Percentiles rank a stretch among this genome's conserved stretches.
phyloP scores from a whole-genome alignment of 1,140 invertebrate species.

The Eumeta japonica region DNA sequence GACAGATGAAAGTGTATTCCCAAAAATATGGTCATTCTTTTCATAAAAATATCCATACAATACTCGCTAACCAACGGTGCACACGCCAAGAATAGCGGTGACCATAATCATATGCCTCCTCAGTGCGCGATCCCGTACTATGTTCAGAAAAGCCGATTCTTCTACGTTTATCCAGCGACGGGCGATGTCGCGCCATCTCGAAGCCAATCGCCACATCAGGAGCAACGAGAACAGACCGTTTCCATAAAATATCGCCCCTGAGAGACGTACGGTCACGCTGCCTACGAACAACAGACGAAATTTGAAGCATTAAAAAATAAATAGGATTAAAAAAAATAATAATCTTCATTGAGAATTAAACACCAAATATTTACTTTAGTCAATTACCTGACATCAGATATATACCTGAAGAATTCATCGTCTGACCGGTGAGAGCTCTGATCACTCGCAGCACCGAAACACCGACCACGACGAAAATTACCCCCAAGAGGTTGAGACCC shows the following conservation, averaged over 20 bases:
- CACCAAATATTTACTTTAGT: too few relatives aligned
- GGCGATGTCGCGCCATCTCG: conserved; percentile 23
- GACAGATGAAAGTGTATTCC: not conserved
- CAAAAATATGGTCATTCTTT: not conserved
- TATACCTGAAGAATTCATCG: too few relatives aligned
- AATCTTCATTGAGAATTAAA: too few relatives aligned
- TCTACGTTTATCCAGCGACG: conserved; percentile 22
- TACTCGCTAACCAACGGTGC: conserved; percentile 25
- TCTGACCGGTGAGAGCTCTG: too few relatives aligned
- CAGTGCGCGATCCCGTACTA: conserved; percentile 22
- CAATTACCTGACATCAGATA: too few relatives aligned
- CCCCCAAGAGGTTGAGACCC: too few relatives aligned
- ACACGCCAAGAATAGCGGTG: conserved; percentile 16
- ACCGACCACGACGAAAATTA: too few relatives aligned
- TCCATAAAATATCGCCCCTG: conserved; percentile 38
- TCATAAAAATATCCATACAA: conserved; percentile 3
- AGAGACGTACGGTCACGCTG: conserved; percentile 23
- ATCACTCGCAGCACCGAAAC: too few relatives aligned
- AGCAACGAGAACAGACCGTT: conserved; percentile 32
- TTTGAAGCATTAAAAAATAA: too few relatives aligned
- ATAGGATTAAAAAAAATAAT: too few relatives aligned
- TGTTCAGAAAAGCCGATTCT: conserved; percentile 7
- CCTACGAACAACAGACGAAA: too few relatives aligned
- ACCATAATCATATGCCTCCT: conserved; percentile 19
- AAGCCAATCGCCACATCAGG: conserved; percentile 23